A percentile compares a stretch with the other conserved stretches of the same genome.
These are phyloP conservation scores for Idaea dimidiata DNA, from an alignment of 2,888 invertebrate genomes.

Conservation along the genomic window DNA sequence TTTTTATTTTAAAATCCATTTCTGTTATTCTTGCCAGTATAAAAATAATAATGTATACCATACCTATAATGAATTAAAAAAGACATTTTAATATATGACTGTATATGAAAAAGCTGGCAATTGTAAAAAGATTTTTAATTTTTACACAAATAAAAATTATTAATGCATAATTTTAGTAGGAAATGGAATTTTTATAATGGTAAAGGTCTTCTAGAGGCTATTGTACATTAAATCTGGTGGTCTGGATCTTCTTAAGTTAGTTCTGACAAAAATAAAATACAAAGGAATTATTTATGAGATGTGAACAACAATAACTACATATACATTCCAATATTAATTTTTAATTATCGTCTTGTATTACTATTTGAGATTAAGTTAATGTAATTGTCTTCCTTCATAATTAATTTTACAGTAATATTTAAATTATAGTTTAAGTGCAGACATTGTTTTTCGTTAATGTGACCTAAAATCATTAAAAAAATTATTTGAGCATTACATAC, in stretches of 20 bases:
- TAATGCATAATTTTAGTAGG: not conserved
- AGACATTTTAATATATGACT: no score
- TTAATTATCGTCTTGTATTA: not conserved
- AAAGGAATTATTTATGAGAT: not conserved
- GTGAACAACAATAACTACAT: not conserved
- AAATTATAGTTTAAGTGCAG: not conserved
- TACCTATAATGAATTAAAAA: not conserved
- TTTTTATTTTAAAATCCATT: no score
- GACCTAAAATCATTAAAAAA: no score
- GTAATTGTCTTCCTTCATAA: not conserved
- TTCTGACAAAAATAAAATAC: not conserved
- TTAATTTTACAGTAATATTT: not conserved
- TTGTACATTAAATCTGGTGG: constrained; percentile 22
- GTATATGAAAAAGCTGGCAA: no score
- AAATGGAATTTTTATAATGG: constrained; percentile 5
- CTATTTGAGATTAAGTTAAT: not conserved
- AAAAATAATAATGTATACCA: not conserved
- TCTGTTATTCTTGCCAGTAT: no score
- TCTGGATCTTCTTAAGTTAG: constrained; percentile 17
- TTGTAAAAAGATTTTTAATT: no score
- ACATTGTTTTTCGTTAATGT: not conserved
- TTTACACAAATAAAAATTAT: no score
- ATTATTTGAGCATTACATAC: not conserved
- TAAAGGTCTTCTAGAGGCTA: constrained; percentile 35
- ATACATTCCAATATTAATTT: constrained; percentile 15